Evolutionary conservation across 1,140 invertebrate species (phyloP).

Genomic region (Drosophila tsacasi): DNA sequence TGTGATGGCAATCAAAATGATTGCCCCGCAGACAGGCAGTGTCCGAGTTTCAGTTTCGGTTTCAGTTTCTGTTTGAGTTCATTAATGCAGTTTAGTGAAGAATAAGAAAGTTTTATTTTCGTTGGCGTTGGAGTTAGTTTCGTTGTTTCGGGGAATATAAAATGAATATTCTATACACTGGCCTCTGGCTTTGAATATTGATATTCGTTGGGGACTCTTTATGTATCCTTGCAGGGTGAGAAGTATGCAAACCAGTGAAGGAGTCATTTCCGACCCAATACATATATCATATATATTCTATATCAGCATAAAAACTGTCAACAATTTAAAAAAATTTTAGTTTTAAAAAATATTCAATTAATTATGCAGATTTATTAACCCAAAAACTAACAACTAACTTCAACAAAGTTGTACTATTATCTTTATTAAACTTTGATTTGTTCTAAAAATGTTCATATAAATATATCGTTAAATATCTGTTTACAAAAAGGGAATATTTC

Average conservation of each 20-base stretch:
- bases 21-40: conserved; percentile 37
- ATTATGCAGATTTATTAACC: no score
- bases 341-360: no score
- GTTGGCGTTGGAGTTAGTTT: conserved; percentile 1
- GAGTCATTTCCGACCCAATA: neutral
- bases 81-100: conserved; percentile 75
- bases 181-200: neutral
- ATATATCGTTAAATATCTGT: no score
- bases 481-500: no score
- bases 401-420: no score
- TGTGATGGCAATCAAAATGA: conserved; percentile 79
- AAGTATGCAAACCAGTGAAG: neutral
- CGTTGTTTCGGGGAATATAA: conserved; percentile 1
- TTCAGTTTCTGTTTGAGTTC: conserved; percentile 38
- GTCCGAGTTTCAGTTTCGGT: conserved; percentile 15
- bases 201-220: neutral
- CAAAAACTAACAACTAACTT: no score
- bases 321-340: no score
- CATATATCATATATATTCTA: neutral
- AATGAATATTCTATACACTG: conserved; percentile 38
- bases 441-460: no score
- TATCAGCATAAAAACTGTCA: no score
- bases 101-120: conserved; percentile 55
- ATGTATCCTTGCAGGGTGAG: neutral
- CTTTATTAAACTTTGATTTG: no score